Evolutionary conservation across 2,113 vertebrate species (phyloP).

Genomic region (Zapus hudsonius): DNA sequence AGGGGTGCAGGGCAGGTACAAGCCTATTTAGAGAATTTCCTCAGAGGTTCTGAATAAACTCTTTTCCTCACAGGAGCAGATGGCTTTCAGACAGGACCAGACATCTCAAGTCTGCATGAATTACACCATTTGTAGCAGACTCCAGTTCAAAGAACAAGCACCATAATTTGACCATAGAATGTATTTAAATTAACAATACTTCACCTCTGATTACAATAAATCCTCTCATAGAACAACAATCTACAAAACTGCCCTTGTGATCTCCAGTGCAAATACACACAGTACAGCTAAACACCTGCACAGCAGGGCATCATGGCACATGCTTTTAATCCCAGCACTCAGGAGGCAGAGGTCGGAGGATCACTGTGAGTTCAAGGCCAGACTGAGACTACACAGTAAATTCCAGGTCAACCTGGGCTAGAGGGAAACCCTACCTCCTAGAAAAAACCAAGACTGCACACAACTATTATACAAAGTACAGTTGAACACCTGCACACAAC

Average conservation of each 20-base stretch:
- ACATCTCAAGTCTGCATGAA: background rate
- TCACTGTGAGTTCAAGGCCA: too few species aligned
- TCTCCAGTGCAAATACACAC: background rate
- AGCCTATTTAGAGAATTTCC: background rate
- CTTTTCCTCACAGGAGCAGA: background rate
- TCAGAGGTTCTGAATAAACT: background rate
- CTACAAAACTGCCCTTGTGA: background rate
- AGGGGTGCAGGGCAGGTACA: background rate
- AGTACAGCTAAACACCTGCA: background rate
- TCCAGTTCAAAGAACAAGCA: background rate
- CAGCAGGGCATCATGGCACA: too few species aligned
- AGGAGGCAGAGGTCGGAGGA: too few species aligned
- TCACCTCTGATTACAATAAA: background rate
- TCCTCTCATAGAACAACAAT: background rate
- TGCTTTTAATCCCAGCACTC: too few species aligned
- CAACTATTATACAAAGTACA: too few species aligned
- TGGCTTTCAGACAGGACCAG: background rate
- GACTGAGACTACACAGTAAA: too few species aligned
- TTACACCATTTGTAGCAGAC: background rate
- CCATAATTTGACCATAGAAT: background rate
- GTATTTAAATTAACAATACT: background rate
- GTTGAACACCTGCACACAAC: too few species aligned
- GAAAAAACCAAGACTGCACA: too few species aligned
- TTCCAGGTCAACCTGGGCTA: too few species aligned
- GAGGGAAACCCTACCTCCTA: too few species aligned